A percentile compares a stretch with the other conserved stretches of the same genome.
These are phyloP conservation scores for Sthenelais limicola DNA, from an alignment of 2,888 invertebrate species.

Conservation along the genomic window DNA sequence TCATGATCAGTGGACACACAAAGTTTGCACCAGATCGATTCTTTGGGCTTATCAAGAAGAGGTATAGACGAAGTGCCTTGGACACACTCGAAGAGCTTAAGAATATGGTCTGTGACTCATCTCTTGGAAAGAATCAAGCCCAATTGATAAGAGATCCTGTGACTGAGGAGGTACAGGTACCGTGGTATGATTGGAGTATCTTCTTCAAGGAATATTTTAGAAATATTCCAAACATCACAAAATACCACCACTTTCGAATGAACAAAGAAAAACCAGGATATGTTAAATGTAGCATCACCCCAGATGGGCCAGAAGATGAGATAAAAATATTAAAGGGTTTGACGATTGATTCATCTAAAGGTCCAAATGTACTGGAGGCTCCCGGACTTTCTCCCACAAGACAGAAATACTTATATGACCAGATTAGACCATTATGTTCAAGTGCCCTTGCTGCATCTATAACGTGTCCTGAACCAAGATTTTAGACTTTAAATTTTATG, in stretches of 20 bases:
- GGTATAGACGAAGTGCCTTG: background rate
- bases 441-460: background rate
- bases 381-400: background rate
- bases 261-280: background rate
- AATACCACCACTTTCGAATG: no score
- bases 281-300: background rate
- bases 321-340: background rate
- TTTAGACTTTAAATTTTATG: no score
- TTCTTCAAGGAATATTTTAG: background rate
- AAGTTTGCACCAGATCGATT: background rate
- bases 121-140: background rate
- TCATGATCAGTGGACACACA: slow-evolving; percentile 1
- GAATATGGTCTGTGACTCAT: background rate
- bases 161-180: background rate
- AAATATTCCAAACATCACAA: background rate
- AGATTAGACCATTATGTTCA: background rate
- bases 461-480: background rate
- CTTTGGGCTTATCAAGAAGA: background rate
- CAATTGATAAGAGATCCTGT: background rate
- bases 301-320: background rate
- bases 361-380: background rate
- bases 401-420: background rate
- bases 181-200: background rate
- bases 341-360: background rate
- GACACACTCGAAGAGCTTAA: background rate